phyloP scores from a whole-genome alignment of 2,797 vertebrate genomes.

The Muraenolepis orangiensis region DNA sequence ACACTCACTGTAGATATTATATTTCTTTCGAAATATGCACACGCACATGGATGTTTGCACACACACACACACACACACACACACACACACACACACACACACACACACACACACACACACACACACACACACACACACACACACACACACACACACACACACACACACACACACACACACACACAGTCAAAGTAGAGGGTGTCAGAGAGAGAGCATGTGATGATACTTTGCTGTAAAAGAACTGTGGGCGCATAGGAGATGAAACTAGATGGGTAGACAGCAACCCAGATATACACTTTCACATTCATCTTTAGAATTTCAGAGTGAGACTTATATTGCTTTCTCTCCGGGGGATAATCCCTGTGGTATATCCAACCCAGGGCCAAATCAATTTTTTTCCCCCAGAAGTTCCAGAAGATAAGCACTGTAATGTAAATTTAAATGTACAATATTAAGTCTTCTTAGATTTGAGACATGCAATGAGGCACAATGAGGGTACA shows the following conservation, averaged over 20 bases:
- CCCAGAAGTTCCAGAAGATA: not conserved
- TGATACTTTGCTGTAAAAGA: not conserved
- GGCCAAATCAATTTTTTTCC: constrained; percentile 16
- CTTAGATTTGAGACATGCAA: constrained; percentile 34
- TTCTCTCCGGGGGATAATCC: not conserved
- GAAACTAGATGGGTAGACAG: not conserved
- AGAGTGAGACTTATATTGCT: not conserved
- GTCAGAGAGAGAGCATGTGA: not conserved
- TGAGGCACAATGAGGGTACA: constrained; percentile 46
- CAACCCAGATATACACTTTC: not conserved
- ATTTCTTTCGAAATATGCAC: no score
- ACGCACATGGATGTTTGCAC: constrained; percentile 6
- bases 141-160: constrained; percentile 15
- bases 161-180: constrained; percentile 36
- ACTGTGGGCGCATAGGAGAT: not conserved
- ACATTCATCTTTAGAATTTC: no score
- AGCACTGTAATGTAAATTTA: not conserved
- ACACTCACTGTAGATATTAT: no score
- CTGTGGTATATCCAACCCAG: constrained; percentile 9
- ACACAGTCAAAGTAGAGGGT: constrained; percentile 1
- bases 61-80: constrained; percentile 34
- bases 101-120: constrained; percentile 19
- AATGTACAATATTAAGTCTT: constrained; percentile 7
- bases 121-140: constrained; percentile 35
- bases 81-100: constrained; percentile 26